phyloP scores from a whole-genome alignment of 2,797 vertebrate species.

The Heterohyrax brucei region DNA sequence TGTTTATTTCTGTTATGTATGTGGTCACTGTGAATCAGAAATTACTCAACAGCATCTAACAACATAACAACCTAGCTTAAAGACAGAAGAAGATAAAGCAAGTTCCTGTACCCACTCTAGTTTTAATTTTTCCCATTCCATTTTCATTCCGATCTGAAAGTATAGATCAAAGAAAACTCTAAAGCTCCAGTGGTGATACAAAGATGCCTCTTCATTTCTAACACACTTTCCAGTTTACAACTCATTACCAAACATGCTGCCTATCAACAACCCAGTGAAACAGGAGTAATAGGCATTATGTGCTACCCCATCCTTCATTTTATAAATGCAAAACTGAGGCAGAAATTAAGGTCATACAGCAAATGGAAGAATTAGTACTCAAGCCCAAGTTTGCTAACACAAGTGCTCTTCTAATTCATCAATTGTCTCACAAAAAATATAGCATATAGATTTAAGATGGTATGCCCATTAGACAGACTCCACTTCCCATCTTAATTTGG shows the following conservation, averaged over 20 bases:
- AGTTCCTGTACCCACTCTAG: not conserved
- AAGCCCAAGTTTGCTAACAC: not conserved
- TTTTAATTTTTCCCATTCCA: not conserved
- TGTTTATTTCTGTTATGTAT: too few species aligned
- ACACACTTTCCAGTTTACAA: not conserved
- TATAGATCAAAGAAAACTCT: too few species aligned
- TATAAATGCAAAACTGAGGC: not conserved
- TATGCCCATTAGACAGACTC: rapidly evolving
- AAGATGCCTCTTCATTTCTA: not conserved
- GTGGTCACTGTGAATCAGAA: too few species aligned
- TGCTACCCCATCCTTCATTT: not conserved
- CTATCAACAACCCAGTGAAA: not conserved
- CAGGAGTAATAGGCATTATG: not conserved
- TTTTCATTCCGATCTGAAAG: not conserved
- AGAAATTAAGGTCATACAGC: not conserved
- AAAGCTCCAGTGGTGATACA: not conserved
- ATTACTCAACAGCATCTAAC: too few species aligned
- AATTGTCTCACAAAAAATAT: too few species aligned
- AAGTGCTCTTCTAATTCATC: not conserved
- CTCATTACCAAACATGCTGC: not conserved
- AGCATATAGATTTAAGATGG: rapidly evolving
- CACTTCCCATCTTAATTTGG: rapidly evolving
- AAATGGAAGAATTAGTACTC: not conserved
- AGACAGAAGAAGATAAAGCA: not conserved
- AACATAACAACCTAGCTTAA: not conserved